Base-by-base conservation (phyloP, 2,797 vertebrate species). In the Anableps anableps region DNA sequence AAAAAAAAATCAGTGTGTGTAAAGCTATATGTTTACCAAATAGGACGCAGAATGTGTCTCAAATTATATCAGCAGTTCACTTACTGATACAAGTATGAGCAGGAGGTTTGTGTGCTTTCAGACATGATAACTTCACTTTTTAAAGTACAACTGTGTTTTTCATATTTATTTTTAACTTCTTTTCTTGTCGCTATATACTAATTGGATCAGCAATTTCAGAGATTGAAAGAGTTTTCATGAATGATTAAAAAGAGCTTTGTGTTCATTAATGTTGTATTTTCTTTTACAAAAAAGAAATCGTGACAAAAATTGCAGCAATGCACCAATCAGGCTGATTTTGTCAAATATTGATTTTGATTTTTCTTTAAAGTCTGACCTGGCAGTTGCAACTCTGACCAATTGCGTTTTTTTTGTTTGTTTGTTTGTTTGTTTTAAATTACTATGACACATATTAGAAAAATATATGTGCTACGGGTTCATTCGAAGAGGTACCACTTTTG, bases 21-120 rank as follows among this genome's bases (percentile, higher is more conserved):
- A 51, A 76, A 84, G 77, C 71, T 73, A 77, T 29, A 71, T 70
- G 62, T 86, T 81, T 79, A 48, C 50, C 19, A 48, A 76, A 74
- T 10, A 47, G 73, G 53, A 80, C 51, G 71, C 45, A 66, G 51
- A 50, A 47, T n/a, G 31, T 83, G 80, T 81, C 47, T 75, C 47
- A 43, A 19, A 31, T n/a, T 23, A 23, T 47, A 38, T 76, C 51
- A 64, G 26, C 53, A 21, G 34, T 26, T 73, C 47, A 81, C 58
- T 51, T 48, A 51, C 23, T 83, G 5, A 9, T 83, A 66, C 64
- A 36, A 80, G 36, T 73, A 58, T 51, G 4, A 31, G 31, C 8
- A 0, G 29, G 11, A 53, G 34, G 60, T 82, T 43, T 29, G 70
- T 83, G 55, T 76, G 51, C 53, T 48, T 36, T 36, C 48, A 80